Base-by-base conservation (phyloP, 2,113 vertebrate genomes). In the Daubentonia madagascariensis region DNA sequence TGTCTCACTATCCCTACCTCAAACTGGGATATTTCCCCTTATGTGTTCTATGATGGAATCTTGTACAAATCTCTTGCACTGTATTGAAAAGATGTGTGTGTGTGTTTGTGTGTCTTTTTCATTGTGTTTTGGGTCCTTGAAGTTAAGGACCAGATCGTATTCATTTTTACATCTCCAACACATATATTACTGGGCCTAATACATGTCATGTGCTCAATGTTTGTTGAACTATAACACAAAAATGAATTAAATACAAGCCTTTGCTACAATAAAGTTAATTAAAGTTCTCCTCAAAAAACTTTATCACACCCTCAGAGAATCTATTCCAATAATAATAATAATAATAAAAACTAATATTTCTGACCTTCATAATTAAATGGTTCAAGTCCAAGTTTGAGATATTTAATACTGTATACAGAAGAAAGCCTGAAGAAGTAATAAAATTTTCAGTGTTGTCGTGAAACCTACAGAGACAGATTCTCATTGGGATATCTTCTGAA, bases 341-440 rank as follows among this genome's bases (percentile, higher is more conserved):
- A 54, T 85, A 90, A 76, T 83, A 85, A 95, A 87, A 96, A 57
- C 32, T 48, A 94, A 89, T 68, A 85, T 92, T 87, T 95, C 61
- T 97, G 57, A 87, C 43, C 12, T 96, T 76, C 43, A 76, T 96
- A 95, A 94, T 94, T 96, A 96, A 94, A 75, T 89, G 54, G 52
- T 89, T 97, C 17, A 81, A 87, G 23, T 81, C 40, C 32, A 92
- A 70, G 45, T 92, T 92, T 95, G 80, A 96, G 20, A 17, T 92
- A 91, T 91, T 91, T 94, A 94, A 59, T 76, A 75, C 78, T 92
- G 3, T 20, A 3, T 48, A 72, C 4, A 85, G 35, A 11, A 86
- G 20, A 87, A 97, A 93, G 50, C 87, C 65, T 94, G 70, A 84
- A 96, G 86, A 96, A 91, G 52, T 88, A 72, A 91, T 94, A 83